These are phyloP conservation scores for Thymelicus acteon DNA, from an alignment of 2,888 invertebrate genomes.

Conservation along the genomic window DNA sequence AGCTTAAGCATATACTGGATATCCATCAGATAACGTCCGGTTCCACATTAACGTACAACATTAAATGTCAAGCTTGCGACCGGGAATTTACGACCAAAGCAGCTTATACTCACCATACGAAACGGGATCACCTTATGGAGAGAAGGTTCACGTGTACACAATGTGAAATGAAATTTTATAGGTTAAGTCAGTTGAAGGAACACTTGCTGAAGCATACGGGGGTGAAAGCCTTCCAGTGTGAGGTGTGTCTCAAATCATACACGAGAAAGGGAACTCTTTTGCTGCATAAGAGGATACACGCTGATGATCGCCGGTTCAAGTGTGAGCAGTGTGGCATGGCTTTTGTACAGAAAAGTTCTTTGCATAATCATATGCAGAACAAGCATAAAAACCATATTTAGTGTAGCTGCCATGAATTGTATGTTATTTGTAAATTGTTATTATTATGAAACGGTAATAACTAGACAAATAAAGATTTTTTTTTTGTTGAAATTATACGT, in stretches of 20 bases:
- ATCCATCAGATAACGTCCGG: constrained; percentile 48
- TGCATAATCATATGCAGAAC: constrained; percentile 52
- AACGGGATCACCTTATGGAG: constrained; percentile 45
- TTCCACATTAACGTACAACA: constrained; percentile 28
- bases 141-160: constrained; percentile 42
- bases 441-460: too few species aligned
- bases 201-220: constrained; percentile 64
- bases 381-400: constrained; percentile 47
- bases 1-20: constrained; percentile 54
- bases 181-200: constrained; percentile 56
- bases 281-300: constrained; percentile 55
- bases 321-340: constrained; percentile 52
- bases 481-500: too few species aligned
- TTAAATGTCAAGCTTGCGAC: constrained; percentile 50
- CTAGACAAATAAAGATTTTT: too few species aligned
- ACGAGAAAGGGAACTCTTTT: constrained; percentile 56
- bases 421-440: too few species aligned
- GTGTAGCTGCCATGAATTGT: too few species aligned
- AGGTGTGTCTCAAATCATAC: constrained; percentile 60
- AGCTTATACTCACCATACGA: constrained; percentile 39
- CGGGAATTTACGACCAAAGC: constrained; percentile 38
- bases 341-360: constrained; percentile 58
- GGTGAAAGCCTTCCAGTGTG: constrained; percentile 64
- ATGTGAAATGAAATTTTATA: constrained; percentile 49
- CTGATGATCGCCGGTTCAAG: constrained; percentile 46